These are phyloP conservation scores for Zophobas morio DNA, from an alignment of 1,140 invertebrate species.

Conservation along the genomic window DNA sequence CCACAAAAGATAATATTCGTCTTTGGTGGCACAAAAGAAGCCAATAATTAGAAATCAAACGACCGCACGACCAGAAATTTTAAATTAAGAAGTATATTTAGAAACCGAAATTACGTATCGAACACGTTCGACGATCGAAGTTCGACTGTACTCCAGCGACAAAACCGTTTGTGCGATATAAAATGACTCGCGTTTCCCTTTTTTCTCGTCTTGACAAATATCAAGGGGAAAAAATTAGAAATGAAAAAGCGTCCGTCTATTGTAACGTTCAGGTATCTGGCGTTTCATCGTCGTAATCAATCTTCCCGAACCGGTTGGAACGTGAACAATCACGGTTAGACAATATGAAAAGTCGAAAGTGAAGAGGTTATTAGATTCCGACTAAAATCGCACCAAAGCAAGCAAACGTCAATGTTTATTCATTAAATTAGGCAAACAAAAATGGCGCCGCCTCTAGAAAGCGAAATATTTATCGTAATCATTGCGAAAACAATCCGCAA, in stretches of 20 bases:
- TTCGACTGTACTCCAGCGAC: no score
- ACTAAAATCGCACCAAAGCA: not conserved
- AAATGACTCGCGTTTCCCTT: not conserved
- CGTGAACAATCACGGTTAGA: not conserved
- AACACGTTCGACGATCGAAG: not conserved
- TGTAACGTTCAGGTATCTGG: no score
- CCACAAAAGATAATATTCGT: conserved; percentile 33
- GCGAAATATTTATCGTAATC: conserved; percentile 8
- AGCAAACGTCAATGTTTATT: not conserved
- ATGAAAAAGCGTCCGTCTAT: not conserved
- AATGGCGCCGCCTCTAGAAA: conserved; percentile 13
- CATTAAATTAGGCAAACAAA: not conserved
- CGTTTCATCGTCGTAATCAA: conserved; percentile 6
- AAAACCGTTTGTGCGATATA: not conserved
- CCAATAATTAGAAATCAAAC: conserved; percentile 24
- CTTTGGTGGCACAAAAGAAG: conserved; percentile 10
- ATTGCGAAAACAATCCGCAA: conserved; percentile 17
- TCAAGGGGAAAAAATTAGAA: not conserved
- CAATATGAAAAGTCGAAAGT: conserved; percentile 4
- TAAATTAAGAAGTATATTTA: conserved; percentile 26
- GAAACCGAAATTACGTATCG: not conserved
- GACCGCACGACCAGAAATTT: not conserved
- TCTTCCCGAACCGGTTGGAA: conserved; percentile 5
- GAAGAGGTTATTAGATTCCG: not conserved
- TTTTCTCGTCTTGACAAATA: not conserved